phyloP scores from a whole-genome alignment of 2,888 invertebrate species.

The Ligdia adustata region DNA sequence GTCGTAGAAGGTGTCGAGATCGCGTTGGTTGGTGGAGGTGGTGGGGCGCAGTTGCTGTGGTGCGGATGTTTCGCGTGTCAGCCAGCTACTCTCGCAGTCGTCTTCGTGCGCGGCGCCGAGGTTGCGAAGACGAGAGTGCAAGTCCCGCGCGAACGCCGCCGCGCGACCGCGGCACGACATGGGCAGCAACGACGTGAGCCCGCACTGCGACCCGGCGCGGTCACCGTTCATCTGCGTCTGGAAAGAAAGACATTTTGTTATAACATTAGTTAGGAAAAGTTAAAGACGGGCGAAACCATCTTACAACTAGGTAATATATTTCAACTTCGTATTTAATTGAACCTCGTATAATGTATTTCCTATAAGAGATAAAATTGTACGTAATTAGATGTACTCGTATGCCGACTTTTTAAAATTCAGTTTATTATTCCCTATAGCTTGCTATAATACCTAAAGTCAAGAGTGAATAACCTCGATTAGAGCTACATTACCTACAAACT shows the following conservation, averaged over 20 bases:
- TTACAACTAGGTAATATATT: too few species aligned
- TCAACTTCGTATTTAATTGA: too few species aligned
- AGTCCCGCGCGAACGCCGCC: conserved; percentile 91
- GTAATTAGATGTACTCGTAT: too few species aligned
- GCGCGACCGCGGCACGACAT: conserved; percentile 92
- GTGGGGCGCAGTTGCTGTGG: conserved; percentile 45
- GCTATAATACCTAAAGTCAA: conserved; percentile 64
- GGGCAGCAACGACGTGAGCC: conserved; percentile 87
- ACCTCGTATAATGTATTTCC: too few species aligned
- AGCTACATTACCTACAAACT: conserved; percentile 49
- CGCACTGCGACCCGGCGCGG: conserved; percentile 85
- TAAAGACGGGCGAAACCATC: too few species aligned
- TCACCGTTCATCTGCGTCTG: conserved; percentile 83
- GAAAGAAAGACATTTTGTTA: conserved; percentile 43
- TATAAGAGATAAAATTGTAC: too few species aligned
- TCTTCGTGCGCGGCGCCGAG: conserved; percentile 84
- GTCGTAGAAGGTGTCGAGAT: conserved; percentile 86
- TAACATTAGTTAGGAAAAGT: too few species aligned
- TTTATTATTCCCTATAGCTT: not conserved
- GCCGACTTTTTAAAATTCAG: too few species aligned
- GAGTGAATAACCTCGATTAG: conserved; percentile 75
- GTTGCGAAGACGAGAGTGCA: conserved; percentile 89
- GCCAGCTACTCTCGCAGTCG: conserved; percentile 75
- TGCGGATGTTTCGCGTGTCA: conserved; percentile 52
- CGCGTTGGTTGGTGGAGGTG: conserved; percentile 55